Percentiles rank a stretch among this genome's conserved stretches.
Conservation (phyloP, 2,888 invertebrate species). For the Euspilapteryx auroguttella region DNA sequence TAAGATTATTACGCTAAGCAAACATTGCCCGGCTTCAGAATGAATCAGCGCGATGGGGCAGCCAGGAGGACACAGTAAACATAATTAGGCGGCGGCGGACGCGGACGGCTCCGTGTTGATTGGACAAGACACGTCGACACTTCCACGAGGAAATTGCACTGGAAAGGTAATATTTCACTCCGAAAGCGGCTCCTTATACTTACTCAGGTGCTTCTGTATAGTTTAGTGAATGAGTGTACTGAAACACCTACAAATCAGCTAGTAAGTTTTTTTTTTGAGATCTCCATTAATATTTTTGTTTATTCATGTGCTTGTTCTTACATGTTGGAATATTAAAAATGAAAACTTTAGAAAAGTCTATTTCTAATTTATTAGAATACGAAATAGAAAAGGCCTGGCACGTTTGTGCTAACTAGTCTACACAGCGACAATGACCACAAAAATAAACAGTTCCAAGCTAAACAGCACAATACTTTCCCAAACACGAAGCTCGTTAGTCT, state of each 20-base stretch:
- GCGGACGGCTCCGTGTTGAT: constrained; percentile 27
- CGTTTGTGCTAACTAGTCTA: too few species aligned
- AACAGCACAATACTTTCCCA: neutral
- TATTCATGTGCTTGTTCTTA: too few species aligned
- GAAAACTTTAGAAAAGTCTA: too few species aligned
- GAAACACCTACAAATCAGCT: too few species aligned
- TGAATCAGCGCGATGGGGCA: constrained; percentile 16
- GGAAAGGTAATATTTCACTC: constrained; percentile 33
- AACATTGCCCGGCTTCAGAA: constrained; percentile 9
- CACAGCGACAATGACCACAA: neutral
- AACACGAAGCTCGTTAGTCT: neutral
- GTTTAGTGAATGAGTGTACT: too few species aligned
- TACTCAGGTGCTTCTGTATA: too few species aligned
- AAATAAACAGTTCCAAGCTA: neutral
- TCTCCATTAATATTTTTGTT: too few species aligned
- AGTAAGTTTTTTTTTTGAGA: too few species aligned
- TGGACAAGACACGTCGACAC: constrained; percentile 28
- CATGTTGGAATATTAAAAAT: too few species aligned
- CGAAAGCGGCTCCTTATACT: constrained; percentile 22
- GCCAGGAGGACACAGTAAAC: constrained; percentile 31
- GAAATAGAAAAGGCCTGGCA: too few species aligned
- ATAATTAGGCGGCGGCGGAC: constrained; percentile 26
- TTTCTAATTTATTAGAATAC: too few species aligned
- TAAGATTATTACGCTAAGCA: constrained; percentile 2
- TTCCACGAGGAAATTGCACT: constrained; percentile 26